Percentiles rank a stretch among this genome's conserved stretches.
phyloP scores from a whole-genome alignment of 2,797 vertebrate genomes.

The Mormyrus hasselquistii region DNA sequence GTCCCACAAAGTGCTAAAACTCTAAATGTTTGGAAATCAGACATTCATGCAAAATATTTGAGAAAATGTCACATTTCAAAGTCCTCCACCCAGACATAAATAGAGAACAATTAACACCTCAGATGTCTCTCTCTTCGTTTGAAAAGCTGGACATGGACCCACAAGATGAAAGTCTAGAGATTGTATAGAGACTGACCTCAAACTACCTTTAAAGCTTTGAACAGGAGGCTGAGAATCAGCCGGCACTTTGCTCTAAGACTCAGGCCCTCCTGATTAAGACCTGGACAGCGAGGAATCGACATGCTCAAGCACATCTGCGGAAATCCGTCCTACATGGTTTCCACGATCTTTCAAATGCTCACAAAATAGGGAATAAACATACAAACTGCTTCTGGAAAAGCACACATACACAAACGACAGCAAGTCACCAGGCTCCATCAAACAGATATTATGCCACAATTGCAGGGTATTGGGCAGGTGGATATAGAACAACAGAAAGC shows the following conservation, averaged over 20 bases:
- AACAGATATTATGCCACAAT: not conserved
- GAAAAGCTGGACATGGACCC: not conserved
- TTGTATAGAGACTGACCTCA: slow-evolving; percentile 43
- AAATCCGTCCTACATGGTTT: not conserved
- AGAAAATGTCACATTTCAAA: not conserved
- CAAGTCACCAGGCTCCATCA: not conserved
- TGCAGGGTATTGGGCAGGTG: not conserved
- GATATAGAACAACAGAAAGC: not conserved
- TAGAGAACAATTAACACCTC: not conserved
- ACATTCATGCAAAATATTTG: not conserved
- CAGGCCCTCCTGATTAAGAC: not conserved
- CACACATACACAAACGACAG: not conserved
- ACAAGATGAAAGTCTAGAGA: slow-evolving; percentile 18
- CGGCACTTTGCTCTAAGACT: not conserved
- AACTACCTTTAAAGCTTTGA: slow-evolving; percentile 49
- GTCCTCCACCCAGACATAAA: not conserved
- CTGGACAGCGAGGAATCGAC: not conserved
- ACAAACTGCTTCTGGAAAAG: not conserved
- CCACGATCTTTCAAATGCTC: not conserved
- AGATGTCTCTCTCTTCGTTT: not conserved
- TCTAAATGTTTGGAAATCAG: not conserved
- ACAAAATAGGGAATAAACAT: not conserved
- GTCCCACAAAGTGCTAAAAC: not conserved
- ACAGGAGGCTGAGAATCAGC: slow-evolving; percentile 34
- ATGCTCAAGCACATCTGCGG: not conserved